phyloP scores from a whole-genome alignment of 2,888 invertebrate genomes.

The Nysson spinosus region DNA sequence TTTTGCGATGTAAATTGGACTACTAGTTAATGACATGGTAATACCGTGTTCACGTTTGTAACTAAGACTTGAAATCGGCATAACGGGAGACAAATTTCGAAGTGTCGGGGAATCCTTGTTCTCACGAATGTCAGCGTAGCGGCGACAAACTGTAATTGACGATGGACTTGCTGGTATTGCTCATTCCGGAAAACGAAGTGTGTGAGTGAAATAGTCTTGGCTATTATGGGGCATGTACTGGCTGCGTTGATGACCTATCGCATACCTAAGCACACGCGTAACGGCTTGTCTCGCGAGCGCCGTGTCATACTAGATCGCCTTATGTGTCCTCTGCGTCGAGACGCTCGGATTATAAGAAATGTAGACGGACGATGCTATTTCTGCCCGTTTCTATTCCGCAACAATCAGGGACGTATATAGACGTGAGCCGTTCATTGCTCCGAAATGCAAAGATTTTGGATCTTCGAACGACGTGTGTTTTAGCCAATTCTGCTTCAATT shows the following conservation, averaged over 20 bases:
- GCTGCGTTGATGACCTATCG: conserved; percentile 7
- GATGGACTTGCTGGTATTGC: conserved; percentile 28
- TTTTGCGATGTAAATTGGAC: no score
- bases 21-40: no score
- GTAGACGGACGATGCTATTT: conserved; percentile 45
- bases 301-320: conserved; percentile 17
- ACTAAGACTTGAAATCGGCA: no score
- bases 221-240: background rate
- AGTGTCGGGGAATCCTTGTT: conserved; percentile 36
- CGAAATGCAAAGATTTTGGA: background rate
- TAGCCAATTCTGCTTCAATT: no score
- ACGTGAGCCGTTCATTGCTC: conserved; percentile 11
- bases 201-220: background rate
- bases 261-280: conserved; percentile 19
- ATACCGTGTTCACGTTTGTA: no score
- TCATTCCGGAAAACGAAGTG: conserved; percentile 39
- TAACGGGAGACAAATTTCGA: conserved; percentile 16
- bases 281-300: conserved; percentile 7
- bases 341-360: conserved; percentile 45
- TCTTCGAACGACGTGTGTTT: no score
- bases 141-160: conserved; percentile 46
- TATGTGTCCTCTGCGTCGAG: conserved; percentile 12
- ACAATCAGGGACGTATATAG: conserved; percentile 35
- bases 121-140: conserved; percentile 35
- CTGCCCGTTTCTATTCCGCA: conserved; percentile 40